These are phyloP conservation scores for Etheostoma cragini DNA, from an alignment of 2,113 vertebrate genomes.

Conservation along the genomic window DNA sequence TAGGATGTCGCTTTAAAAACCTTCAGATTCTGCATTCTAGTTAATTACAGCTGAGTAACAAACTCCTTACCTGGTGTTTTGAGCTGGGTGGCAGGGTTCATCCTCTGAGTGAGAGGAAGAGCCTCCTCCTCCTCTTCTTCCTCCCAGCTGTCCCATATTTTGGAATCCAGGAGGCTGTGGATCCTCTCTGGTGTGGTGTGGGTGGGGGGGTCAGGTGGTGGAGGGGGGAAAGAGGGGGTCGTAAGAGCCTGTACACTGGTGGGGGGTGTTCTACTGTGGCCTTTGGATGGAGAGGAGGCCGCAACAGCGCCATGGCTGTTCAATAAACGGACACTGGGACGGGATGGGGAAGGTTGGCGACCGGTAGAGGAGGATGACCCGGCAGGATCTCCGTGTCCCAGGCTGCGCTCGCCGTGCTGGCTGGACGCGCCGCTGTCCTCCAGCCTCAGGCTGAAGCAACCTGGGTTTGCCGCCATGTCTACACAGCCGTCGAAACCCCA, in stretches of 20 bases:
- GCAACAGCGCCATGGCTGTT: not conserved
- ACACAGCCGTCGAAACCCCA: constrained; percentile 76
- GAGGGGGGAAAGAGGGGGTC: not conserved
- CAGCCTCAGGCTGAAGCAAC: constrained; percentile 77
- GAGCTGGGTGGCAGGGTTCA: constrained; percentile 58
- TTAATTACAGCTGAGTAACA: not conserved
- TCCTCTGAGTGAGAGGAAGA: constrained; percentile 80
- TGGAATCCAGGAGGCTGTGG: constrained; percentile 83
- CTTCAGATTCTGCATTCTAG: not conserved
- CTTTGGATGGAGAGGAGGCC: not conserved
- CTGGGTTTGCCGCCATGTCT: constrained; percentile 21
- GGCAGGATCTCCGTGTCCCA: not conserved
- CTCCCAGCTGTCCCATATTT: constrained; percentile 86
- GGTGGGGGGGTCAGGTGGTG: constrained; percentile 22
- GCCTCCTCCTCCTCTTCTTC: constrained; percentile 75
- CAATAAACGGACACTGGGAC: not conserved
- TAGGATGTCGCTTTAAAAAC: not conserved
- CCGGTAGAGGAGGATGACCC: not conserved
- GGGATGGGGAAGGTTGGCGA: not conserved
- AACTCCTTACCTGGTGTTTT: constrained; percentile 85
- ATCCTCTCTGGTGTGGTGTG: constrained; percentile 18
- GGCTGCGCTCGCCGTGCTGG: constrained; percentile 22
- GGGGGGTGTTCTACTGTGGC: not conserved
- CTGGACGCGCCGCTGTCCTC: constrained; percentile 69
- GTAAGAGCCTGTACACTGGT: not conserved